Evolutionary conservation across 2,888 invertebrate genomes (phyloP), one percentile per base, ranked within the genome.

Genomic region (Yponomeuta cagnagella): DNA sequence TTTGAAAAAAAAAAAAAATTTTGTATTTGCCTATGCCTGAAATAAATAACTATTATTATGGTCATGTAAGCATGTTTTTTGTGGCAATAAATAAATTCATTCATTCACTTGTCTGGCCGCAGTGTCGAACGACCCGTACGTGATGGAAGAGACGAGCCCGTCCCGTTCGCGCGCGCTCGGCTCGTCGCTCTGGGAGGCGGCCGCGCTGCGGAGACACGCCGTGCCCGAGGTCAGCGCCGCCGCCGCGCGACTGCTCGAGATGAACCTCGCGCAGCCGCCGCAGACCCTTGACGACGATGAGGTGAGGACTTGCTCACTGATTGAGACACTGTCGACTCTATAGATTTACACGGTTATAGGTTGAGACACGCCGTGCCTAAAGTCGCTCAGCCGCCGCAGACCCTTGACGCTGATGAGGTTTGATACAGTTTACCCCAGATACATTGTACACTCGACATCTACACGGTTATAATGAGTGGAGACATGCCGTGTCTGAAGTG

Each of bases 171-270:
- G 95, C 76, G 99, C 99, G 0, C 90, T 97, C 6, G 95, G 96
- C 73, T 98, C 98, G 80, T 97, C 97, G 69, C 93, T 99, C 71
- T 99, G 99, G 99, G 99, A 99, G 93, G 93, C 98, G 73, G 93
- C 95, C 76, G 94, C 96, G 12, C 90, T 98, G 74, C 79, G 81
- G n/a, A 77, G 84, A 0, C 87, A 87, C 83, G 79, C 76, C 74
- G 76, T 78, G 76, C 96, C 97, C 4, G 93, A 93, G 73, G 95
- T 97, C 10, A 93, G 95, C 30, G 93, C 93, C 75, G 95, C 43
- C 30, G 48, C 30, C 69, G 67, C 64, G 58, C 31, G 30, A 6
- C 2, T 63, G 71, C 80, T 81, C 8, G 77, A 75, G 48, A 75
- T 80, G 37, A 81, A 79, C 37, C 74, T 71, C 8, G 63, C 70